Evolutionary conservation across 2,888 invertebrate genomes (phyloP).

Genomic region (Rotaria magnacalcarata): DNA sequence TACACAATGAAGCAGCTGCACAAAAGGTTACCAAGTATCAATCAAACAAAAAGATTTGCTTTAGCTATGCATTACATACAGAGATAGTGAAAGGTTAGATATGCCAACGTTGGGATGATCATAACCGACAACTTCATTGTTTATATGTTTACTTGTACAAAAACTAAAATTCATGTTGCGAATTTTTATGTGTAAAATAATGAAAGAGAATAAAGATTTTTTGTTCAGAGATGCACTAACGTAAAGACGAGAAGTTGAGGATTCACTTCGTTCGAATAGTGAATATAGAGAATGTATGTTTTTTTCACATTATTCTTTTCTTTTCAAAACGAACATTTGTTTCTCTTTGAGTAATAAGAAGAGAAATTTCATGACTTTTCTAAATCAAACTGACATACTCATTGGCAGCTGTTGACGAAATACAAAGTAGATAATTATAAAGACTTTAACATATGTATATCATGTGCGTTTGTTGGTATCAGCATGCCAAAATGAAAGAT

Average conservation of each 20-base stretch:
- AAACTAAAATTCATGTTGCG: too few species aligned
- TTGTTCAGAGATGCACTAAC: not conserved
- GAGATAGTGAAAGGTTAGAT: not conserved
- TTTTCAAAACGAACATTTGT: not conserved
- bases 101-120: not conserved
- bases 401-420: not conserved
- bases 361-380: not conserved
- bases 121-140: not conserved
- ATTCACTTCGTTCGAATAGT: not conserved
- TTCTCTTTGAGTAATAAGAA: not conserved
- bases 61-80: not conserved
- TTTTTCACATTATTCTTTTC: not conserved
- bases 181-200: not conserved
- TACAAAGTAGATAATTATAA: not conserved
- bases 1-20: slow-evolving; percentile 5
- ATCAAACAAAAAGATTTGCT: slow-evolving; percentile 22
- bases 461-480: not conserved
- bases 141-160: not conserved
- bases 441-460: not conserved
- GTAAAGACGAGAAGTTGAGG: not conserved
- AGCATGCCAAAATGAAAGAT: not conserved
- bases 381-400: not conserved
- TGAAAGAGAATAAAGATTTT: not conserved
- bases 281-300: not conserved
- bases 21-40: not conserved